A percentile compares a stretch with the other conserved stretches of the same genome.
These are phyloP conservation scores for Hydrotaea cyrtoneurina DNA, from an alignment of 2,888 invertebrate genomes.

Conservation along the genomic window DNA sequence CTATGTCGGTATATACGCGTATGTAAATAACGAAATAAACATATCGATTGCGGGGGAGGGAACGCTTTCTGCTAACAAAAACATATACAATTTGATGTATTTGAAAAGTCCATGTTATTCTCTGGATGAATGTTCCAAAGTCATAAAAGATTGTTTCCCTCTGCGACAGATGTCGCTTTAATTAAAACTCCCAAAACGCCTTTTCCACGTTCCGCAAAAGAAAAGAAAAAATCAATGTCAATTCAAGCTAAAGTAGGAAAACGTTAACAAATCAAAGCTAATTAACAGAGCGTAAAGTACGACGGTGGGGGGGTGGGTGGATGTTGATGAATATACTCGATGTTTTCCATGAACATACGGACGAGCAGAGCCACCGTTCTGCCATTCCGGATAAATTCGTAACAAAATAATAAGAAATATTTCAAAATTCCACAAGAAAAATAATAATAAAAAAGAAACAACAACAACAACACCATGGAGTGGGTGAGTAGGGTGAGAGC, in stretches of 20 bases:
- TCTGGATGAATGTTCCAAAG: background rate
- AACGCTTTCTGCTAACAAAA: background rate
- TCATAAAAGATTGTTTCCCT: background rate
- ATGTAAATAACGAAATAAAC: background rate
- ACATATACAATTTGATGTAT: background rate
- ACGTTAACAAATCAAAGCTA: conserved; percentile 69
- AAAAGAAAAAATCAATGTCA: conserved; percentile 64
- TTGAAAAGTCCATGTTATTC: background rate
- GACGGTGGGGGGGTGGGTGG: conserved; percentile 35
- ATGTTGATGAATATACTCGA: conserved; percentile 39
- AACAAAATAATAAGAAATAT: conserved; percentile 55
- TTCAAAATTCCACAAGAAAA: conserved; percentile 49
- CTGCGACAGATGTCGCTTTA: conserved; percentile 66
- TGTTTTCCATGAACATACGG: background rate
- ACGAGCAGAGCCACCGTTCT: background rate
- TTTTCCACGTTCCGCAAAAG: conserved; percentile 48
- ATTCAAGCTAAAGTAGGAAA: conserved; percentile 49
- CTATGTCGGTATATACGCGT: no score
- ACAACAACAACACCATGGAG: conserved; percentile 28
- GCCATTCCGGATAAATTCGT: conserved; percentile 41
- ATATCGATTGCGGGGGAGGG: background rate
- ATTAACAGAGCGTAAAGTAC: conserved; percentile 71
- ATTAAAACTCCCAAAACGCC: conserved; percentile 68
- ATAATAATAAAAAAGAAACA: conserved; percentile 45
- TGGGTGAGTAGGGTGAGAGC: conserved; percentile 43